These are phyloP conservation scores for Acipenser transmontanus DNA, from an alignment of 2,797 vertebrate species.

Conservation along the genomic window DNA sequence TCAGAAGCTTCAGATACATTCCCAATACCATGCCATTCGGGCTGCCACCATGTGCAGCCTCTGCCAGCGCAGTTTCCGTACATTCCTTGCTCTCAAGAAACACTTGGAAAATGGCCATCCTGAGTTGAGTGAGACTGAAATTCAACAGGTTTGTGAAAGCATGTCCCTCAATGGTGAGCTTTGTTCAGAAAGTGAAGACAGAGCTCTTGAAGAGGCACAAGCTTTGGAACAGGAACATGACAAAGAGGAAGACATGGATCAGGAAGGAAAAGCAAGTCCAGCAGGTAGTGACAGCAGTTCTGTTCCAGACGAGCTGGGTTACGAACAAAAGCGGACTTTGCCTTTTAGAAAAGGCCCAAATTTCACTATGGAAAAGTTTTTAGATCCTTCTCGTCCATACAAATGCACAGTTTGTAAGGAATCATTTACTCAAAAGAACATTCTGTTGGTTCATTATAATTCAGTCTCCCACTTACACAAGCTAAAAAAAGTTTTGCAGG, in stretches of 20 bases:
- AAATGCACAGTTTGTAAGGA: constrained; percentile 99
- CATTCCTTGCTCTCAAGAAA: constrained; percentile 97
- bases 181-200: constrained; percentile 78
- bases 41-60: constrained; percentile 97
- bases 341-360: constrained; percentile 98
- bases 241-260: constrained; percentile 93
- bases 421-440: constrained; percentile 99
- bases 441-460: constrained; percentile 97
- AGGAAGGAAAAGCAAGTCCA: constrained; percentile 94
- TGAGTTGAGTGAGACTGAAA: constrained; percentile 87
- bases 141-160: constrained; percentile 90
- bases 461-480: constrained; percentile 98
- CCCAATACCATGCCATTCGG: constrained; percentile 97
- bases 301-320: constrained; percentile 87
- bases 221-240: constrained; percentile 89
- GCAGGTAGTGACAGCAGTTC: constrained; percentile 95
- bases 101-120: constrained; percentile 97
- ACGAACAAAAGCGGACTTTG: constrained; percentile 95
- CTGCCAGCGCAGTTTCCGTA: constrained; percentile 97
- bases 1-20: constrained; percentile 99
- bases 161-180: constrained; percentile 93
- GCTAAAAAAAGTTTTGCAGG: constrained; percentile 96
- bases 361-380: constrained; percentile 99
- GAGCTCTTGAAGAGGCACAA: constrained; percentile 84
- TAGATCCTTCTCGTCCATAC: constrained; percentile 95